phyloP scores from a whole-genome alignment of 2,113 vertebrate species.

The Malurus elegans region DNA sequence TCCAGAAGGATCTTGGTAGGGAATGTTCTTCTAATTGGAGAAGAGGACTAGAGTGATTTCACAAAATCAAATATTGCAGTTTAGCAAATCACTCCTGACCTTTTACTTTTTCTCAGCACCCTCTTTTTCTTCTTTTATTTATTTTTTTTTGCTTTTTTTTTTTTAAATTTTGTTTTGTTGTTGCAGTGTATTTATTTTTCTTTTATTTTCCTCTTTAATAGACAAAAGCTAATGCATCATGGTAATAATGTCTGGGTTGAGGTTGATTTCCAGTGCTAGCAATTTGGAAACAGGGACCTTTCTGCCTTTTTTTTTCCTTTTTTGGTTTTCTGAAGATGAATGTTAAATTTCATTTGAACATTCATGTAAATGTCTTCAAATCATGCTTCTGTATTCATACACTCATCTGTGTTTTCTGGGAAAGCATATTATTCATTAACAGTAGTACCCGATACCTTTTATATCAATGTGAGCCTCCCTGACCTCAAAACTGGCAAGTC shows the following conservation, averaged over 20 bases:
- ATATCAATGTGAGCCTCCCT: fast-evolving
- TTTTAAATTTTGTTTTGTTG: too few species aligned
- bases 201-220: neutral
- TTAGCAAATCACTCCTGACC: neutral
- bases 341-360: neutral
- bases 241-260: neutral
- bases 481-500: neutral
- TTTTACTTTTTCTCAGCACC: neutral
- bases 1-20: neutral
- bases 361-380: neutral
- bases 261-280: neutral
- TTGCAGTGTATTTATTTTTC: neutral
- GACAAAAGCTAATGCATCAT: neutral
- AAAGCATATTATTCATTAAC: neutral
- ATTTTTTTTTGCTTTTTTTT: too few species aligned
- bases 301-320: neutral
- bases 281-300: neutral
- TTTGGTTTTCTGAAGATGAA: neutral
- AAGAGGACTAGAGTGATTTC: neutral
- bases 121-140: too few species aligned
- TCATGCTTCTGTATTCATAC: neutral
- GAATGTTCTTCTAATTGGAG: neutral
- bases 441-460: neutral
- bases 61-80: neutral
- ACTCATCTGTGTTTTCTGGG: neutral